These are phyloP conservation scores for Molossus alvarezi DNA, from an alignment of 2,797 vertebrate genomes.

Conservation along the genomic window DNA sequence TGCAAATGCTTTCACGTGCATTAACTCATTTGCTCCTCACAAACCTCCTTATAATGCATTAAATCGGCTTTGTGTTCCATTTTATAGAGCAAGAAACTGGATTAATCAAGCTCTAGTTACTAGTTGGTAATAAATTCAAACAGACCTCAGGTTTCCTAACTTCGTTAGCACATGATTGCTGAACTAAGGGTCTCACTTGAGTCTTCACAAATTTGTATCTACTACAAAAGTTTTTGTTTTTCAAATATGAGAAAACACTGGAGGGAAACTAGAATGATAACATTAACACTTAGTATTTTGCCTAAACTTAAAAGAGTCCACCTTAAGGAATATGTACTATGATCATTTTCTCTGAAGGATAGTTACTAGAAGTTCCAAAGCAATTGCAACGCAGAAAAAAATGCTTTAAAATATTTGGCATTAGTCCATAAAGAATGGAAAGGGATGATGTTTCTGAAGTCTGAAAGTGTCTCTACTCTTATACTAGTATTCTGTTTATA, in stretches of 20 bases:
- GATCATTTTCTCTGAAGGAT: background rate
- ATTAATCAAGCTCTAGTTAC: background rate
- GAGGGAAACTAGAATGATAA: background rate
- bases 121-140: background rate
- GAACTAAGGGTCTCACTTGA: background rate
- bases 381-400: constrained; percentile 9
- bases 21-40: background rate
- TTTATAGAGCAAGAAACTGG: background rate
- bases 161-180: background rate
- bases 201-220: background rate
- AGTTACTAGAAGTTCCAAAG: background rate
- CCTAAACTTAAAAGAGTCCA: constrained; percentile 3
- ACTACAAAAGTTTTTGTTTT: background rate
- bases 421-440: background rate
- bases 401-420: background rate
- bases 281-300: background rate
- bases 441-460: background rate
- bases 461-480: constrained; percentile 39
- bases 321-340: background rate
- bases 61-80: background rate
- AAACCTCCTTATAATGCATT: background rate
- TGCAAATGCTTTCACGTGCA: background rate
- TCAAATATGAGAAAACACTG: background rate
- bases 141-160: background rate
- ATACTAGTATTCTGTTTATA: constrained; percentile 32